Percentiles rank a stretch among this genome's conserved stretches.
Conservation (phyloP, 2,113 vertebrate genomes). For the Physeter macrocephalus region DNA sequence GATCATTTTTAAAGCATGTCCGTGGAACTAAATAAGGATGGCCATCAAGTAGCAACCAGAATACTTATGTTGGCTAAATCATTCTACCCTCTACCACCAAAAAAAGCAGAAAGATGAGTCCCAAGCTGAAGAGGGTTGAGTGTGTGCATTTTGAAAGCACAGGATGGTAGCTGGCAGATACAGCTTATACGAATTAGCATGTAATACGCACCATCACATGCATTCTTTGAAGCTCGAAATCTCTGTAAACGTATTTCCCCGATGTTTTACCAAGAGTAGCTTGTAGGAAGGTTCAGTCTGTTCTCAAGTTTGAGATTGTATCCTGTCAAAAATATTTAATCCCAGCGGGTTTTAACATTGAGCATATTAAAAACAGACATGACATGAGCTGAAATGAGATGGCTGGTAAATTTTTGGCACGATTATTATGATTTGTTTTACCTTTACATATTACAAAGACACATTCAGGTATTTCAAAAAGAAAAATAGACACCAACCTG, state of each 20-base stretch:
- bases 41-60: background rate
- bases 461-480: conserved; percentile 74
- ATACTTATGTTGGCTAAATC: background rate
- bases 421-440: background rate
- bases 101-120: background rate
- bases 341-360: conserved; percentile 73
- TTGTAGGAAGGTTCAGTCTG: background rate
- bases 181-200: background rate
- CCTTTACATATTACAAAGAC: conserved; percentile 77
- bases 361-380: conserved; percentile 81
- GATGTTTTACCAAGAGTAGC: background rate
- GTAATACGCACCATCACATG: background rate
- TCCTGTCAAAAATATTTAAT: conserved; percentile 79
- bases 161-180: background rate
- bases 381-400: conserved; percentile 72
- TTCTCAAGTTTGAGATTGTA: conserved; percentile 51
- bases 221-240: fast-evolving
- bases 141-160: conserved; percentile 4
- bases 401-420: conserved; percentile 70
- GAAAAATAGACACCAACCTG: conserved; percentile 52
- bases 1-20: background rate
- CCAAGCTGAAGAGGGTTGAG: background rate
- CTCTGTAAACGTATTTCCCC: conserved; percentile 3
- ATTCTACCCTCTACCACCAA: background rate
- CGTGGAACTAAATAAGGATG: background rate